Conservation (phyloP, 2,888 invertebrate species). For the Alentia gelatinosa region DNA sequence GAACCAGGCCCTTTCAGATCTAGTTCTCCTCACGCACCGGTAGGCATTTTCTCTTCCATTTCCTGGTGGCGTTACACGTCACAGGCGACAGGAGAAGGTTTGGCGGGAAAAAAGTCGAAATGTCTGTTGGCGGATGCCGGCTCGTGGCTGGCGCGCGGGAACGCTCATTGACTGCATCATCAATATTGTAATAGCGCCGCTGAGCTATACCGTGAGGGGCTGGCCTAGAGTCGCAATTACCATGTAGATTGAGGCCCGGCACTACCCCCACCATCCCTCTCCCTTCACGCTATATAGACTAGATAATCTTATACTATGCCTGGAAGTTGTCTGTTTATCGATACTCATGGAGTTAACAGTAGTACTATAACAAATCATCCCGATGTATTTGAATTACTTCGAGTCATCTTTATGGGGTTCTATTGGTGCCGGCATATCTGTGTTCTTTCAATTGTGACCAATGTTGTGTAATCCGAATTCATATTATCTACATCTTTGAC, state of each 20-base stretch:
- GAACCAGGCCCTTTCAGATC: background rate
- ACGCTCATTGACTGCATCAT: conserved; percentile 30
- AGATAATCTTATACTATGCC: too few relatives aligned
- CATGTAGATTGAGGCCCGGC: background rate
- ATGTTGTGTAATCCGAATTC: too few relatives aligned
- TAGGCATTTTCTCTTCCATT: background rate
- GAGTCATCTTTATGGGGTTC: too few relatives aligned
- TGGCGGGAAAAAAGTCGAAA: background rate
- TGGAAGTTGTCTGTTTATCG: too few relatives aligned
- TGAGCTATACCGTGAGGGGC: background rate
- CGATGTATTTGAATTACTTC: too few relatives aligned
- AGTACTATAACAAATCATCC: too few relatives aligned
- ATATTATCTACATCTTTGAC: too few relatives aligned
- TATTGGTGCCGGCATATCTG: too few relatives aligned
- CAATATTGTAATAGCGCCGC: conserved; percentile 19
- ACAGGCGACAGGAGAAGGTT: background rate
- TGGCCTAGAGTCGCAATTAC: background rate
- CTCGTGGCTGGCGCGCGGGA: background rate
- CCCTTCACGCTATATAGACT: background rate
- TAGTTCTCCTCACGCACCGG: background rate
- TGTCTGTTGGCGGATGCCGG: background rate
- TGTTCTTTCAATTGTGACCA: too few relatives aligned
- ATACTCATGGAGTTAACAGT: too few relatives aligned
- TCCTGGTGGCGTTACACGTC: background rate
- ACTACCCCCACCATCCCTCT: background rate